These are phyloP conservation scores for Momotus momota DNA, from an alignment of 2,797 vertebrate genomes.

Conservation along the genomic window DNA sequence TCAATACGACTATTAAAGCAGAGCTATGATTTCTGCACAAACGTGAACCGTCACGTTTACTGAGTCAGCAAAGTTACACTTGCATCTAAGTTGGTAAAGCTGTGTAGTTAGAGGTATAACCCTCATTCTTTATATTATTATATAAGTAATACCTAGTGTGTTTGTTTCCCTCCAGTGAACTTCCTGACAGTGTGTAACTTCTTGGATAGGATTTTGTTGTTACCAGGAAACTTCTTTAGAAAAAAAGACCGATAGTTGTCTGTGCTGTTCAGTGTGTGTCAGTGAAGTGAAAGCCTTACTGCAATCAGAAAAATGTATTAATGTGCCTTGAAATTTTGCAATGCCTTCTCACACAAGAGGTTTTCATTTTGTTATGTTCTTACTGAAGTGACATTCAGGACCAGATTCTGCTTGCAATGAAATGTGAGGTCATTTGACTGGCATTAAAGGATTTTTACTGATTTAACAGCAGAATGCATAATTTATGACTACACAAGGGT, in stretches of 20 bases:
- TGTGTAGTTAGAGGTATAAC: background rate
- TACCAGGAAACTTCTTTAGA: slow-evolving; percentile 38
- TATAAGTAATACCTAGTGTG: background rate
- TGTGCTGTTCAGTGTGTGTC: background rate
- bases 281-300: background rate
- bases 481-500: background rate
- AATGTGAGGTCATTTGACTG: slow-evolving; percentile 24
- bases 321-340: background rate
- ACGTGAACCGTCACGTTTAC: background rate
- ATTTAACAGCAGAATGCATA: slow-evolving; percentile 50
- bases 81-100: background rate
- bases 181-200: slow-evolving; percentile 1
- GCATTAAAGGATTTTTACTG: slow-evolving; percentile 14
- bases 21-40: background rate
- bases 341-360: background rate
- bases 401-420: background rate
- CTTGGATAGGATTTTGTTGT: background rate
- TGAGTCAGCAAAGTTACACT: background rate
- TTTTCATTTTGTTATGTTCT: background rate
- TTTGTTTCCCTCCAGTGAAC: slow-evolving; percentile 8
- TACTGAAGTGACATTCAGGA: background rate
- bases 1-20: background rate
- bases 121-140: background rate
- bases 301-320: slow-evolving; percentile 20
- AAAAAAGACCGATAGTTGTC: background rate